These are phyloP conservation scores for Chrysocyon brachyurus DNA, from an alignment of 2,797 vertebrate genomes.

Conservation along the genomic window DNA sequence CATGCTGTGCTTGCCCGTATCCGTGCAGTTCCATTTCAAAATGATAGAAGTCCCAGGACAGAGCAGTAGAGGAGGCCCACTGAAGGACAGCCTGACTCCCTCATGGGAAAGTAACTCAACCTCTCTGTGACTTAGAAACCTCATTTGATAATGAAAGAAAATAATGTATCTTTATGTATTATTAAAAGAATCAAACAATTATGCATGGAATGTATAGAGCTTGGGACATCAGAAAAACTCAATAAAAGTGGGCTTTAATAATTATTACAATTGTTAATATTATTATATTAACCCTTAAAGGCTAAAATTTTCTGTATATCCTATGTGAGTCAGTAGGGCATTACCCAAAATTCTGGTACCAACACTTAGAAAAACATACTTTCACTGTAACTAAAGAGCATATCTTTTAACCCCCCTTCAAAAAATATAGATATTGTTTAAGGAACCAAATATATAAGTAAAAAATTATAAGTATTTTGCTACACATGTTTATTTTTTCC, in stretches of 20 bases:
- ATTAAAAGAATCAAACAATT: neutral
- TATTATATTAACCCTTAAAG: neutral
- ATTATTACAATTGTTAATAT: neutral
- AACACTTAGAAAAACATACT: neutral
- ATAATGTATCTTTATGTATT: neutral
- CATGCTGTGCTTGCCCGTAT: rapidly evolving
- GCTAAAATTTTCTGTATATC: neutral
- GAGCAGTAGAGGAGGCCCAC: rapidly evolving
- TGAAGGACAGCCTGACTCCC: neutral
- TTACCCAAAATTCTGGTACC: neutral
- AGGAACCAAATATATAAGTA: neutral
- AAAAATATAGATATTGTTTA: neutral
- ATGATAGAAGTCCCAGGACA: neutral
- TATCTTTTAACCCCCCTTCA: neutral
- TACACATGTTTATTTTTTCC: too few relatives aligned
- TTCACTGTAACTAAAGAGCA: neutral
- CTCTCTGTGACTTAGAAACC: neutral
- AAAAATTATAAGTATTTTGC: neutral
- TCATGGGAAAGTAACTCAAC: neutral
- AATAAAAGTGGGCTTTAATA: neutral
- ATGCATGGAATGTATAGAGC: neutral
- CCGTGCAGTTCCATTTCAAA: neutral
- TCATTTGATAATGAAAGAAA: neutral
- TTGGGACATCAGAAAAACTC: neutral
- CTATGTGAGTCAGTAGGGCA: neutral